Base-by-base conservation (phyloP, 1,140 invertebrate species). In the Drosophila miranda region DNA sequence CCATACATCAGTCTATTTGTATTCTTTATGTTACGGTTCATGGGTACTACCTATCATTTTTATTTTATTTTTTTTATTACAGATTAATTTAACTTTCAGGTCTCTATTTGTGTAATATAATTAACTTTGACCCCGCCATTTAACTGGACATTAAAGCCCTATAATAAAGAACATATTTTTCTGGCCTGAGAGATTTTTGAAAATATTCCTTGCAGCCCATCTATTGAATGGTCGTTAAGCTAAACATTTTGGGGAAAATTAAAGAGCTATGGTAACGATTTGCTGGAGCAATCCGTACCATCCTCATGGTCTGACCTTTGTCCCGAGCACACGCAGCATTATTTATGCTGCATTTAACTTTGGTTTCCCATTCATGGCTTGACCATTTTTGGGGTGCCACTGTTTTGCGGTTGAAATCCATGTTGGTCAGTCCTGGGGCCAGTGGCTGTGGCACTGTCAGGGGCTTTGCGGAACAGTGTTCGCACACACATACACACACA, bases 291-390 rank as follows among this genome's bases (percentile, higher is more conserved):
- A 49, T 38, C 21, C 16, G 19, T 6, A 59, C 13, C 28, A 34
- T 34, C 30, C 34, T 66, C 26, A 38, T 48, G 16, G 14, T 14
- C 30, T 68, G 66, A 69, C 66, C 66, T 68, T 49, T 56, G 23
- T 19, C 13, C 66, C 44, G 34, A 64, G 56, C 59, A 64, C 71
- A 75, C 77, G 71, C 77, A 75, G 69, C 80, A 84, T 84, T 84
- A 87, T 86, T 86, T 82, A 86, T 87, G 81, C 78, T 86, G 81
- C 82, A 86, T 86, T 86, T 86, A 87, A 86, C 81, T 86, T 87
- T 87, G 82, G 82, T 84, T 84, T 81, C 11, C 43, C 7, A 13
- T 7, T 46, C 44, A 34, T 38, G 21, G 26, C 38, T 43, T 42
- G 21, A 46, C 46, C 51, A 51, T 63, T 21, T 60, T 59, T 48